Evolutionary conservation across 2,797 vertebrate species (phyloP).

Genomic region (Poeciliopsis turneri): DNA sequence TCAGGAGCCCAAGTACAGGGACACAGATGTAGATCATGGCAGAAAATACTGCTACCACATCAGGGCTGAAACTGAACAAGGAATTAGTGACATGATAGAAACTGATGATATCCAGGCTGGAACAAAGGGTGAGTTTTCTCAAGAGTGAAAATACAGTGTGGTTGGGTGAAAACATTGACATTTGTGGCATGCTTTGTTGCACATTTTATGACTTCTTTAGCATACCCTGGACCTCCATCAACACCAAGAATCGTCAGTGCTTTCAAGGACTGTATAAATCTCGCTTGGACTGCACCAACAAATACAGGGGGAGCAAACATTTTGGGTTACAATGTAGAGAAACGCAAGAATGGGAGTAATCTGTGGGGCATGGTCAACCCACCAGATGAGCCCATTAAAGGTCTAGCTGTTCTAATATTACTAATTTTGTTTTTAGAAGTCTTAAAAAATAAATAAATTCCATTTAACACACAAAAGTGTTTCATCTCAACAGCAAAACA

Average conservation of each 20-base stretch:
- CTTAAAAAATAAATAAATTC: constrained; percentile 53
- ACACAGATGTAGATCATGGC: constrained; percentile 84
- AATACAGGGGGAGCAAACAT: constrained; percentile 83
- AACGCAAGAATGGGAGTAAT: constrained; percentile 88
- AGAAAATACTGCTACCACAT: constrained; percentile 89
- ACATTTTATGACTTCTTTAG: constrained; percentile 40
- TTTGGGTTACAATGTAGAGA: constrained; percentile 88
- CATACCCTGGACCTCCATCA: constrained; percentile 84
- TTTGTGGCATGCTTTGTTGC: constrained; percentile 44
- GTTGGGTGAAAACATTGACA: not conserved
- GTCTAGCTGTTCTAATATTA: constrained; percentile 59
- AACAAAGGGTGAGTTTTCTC: constrained; percentile 82
- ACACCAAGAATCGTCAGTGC: constrained; percentile 83
- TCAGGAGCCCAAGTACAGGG: constrained; percentile 81
- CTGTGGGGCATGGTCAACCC: constrained; percentile 83
- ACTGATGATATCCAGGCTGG: constrained; percentile 87
- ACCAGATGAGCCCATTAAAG: constrained; percentile 72
- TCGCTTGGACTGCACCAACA: constrained; percentile 84
- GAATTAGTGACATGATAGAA: constrained; percentile 83
- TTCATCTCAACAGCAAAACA: constrained; percentile 69
- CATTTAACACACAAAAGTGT: not conserved
- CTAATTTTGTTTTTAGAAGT: not conserved
- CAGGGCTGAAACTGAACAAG: constrained; percentile 83
- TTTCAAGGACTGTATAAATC: constrained; percentile 82
- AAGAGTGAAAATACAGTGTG: not conserved